phyloP scores from a whole-genome alignment of 2,113 vertebrate genomes.

The Manacus vitellinus region DNA sequence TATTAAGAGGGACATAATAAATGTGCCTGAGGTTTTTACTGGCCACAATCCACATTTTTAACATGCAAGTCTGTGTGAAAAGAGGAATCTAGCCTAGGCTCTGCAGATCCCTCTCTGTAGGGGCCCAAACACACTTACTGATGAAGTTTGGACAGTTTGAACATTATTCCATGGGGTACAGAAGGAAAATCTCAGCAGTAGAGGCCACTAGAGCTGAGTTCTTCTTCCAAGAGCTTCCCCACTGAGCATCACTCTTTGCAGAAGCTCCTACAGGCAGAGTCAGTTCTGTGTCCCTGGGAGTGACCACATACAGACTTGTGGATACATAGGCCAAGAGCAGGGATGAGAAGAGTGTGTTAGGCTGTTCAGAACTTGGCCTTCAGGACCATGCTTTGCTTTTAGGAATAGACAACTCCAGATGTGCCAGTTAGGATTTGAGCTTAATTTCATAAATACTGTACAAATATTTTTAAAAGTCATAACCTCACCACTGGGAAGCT shows the following conservation, averaged over 20 bases:
- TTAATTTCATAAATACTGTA: neutral
- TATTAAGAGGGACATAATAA: neutral
- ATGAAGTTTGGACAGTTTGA: neutral
- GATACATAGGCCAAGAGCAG: neutral
- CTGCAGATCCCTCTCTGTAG: neutral
- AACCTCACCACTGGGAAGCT: neutral
- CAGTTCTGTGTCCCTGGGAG: neutral
- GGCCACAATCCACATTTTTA: neutral
- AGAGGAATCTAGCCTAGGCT: neutral
- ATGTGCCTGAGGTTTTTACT: neutral
- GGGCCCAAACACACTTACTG: neutral
- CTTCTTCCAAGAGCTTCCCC: neutral
- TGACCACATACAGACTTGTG: rapidly evolving
- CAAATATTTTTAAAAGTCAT: neutral
- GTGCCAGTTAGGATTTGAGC: neutral
- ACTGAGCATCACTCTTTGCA: neutral
- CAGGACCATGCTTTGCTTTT: neutral
- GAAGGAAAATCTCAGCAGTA: neutral
- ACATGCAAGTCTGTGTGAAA: neutral
- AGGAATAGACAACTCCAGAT: neutral
- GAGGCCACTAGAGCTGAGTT: neutral
- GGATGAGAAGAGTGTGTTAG: rapidly evolving
- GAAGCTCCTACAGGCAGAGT: neutral
- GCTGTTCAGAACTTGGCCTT: neutral
- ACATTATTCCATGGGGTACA: neutral